These are phyloP conservation scores for Chanos chanos DNA, from an alignment of 2,797 vertebrate species.

Conservation along the genomic window DNA sequence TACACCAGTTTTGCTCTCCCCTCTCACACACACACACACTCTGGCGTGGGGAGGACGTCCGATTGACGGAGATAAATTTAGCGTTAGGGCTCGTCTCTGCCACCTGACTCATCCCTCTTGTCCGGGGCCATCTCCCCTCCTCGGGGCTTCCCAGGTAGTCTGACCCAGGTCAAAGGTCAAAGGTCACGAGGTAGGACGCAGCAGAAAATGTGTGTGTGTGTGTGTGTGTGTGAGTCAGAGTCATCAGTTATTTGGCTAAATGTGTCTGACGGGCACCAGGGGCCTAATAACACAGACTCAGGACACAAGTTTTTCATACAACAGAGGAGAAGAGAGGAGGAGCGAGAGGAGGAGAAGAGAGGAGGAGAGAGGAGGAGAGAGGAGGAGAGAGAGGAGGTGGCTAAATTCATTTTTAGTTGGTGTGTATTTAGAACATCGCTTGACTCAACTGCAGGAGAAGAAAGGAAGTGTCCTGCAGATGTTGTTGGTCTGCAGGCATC, in stretches of 20 bases:
- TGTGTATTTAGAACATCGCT: too few species aligned
- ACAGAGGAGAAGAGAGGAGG: background rate
- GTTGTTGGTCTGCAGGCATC: too few species aligned
- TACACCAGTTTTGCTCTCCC: too few species aligned
- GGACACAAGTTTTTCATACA: too few species aligned
- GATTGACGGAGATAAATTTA: slow-evolving; percentile 42
- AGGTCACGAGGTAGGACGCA: slow-evolving; percentile 46
- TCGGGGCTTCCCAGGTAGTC: slow-evolving; percentile 20
- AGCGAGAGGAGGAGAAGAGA: background rate
- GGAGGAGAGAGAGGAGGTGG: too few species aligned
- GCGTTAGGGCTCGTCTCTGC: slow-evolving; percentile 23
- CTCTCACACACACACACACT: too few species aligned
- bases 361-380: background rate
- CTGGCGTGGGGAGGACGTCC: too few species aligned
- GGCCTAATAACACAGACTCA: background rate
- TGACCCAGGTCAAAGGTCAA: slow-evolving; percentile 31
- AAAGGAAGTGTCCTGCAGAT: too few species aligned
- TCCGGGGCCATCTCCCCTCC: background rate
- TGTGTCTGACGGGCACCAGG: slow-evolving; percentile 25
- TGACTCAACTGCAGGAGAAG: too few species aligned
- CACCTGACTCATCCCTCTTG: slow-evolving; percentile 25
- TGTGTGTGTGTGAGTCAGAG: slow-evolving; percentile 26
- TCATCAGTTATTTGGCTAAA: slow-evolving; percentile 43
- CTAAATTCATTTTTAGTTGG: too few species aligned
- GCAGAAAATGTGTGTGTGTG: slow-evolving; percentile 34